Base-by-base conservation (phyloP, 2,888 invertebrate genomes). In the Dexiosoma caninum region DNA sequence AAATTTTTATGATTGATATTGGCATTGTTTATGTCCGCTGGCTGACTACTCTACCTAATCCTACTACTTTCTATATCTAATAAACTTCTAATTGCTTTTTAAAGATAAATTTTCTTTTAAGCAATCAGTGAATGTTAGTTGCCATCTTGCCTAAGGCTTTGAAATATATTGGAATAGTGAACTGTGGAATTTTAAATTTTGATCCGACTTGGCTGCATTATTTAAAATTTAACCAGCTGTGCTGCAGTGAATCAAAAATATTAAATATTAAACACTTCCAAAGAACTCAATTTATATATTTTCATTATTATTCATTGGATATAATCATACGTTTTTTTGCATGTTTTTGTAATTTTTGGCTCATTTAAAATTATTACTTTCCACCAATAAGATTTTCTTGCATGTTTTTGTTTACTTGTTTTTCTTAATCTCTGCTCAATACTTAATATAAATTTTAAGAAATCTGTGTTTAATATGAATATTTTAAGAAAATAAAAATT, bases 151-250 rank as follows among this genome's bases (percentile, higher is more conserved):
- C 21, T 0, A 21, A 35, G 64, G 40, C 51, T 30, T 35, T 27
- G 2, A 64, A 55, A 64, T 37, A 62, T 30, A 62, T 21, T 21
- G 8, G n/a, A 10, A 62, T 32, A 46, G 46, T 46, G 71, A 78
- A 72, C 71, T 78, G 55, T 62, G 27, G 16, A n/a, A 14, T 10
- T 23, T 14, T 21, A 21, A 57, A 51, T 53, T 60, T 23, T 37
- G 4, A 66, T 60, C 71, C 72, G 78, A 60, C 71, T 72, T 78
- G 78, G 59, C 71, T 72, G 71, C 71, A 78, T 78, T 60, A 9
- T 53, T 51, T 60, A 0, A 53, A 12, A 23, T 14, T 70, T 51
- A 57, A 14, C 27, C 16, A 16, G 32, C 46, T n/a, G 9, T 27
- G 35, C 57, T 35, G 35, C 16, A 57, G 53, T 72, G 40, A 3